phyloP scores from a whole-genome alignment of 2,113 vertebrate species.

The Nothobranchius kuhntae region DNA sequence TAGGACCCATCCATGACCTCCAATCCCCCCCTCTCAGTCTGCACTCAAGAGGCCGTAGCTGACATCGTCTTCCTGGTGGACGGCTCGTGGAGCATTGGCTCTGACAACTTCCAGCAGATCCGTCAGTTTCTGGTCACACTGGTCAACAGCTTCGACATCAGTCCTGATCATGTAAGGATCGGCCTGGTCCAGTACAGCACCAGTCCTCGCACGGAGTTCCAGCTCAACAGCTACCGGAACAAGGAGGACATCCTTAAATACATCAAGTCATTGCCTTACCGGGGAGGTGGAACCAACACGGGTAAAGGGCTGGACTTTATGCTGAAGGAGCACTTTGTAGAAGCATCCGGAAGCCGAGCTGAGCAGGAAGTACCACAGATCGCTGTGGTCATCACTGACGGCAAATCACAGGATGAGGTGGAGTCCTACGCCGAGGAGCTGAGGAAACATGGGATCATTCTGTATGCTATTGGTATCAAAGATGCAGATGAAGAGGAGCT shows the following conservation, averaged over 20 bases:
- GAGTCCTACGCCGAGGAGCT: constrained; percentile 73
- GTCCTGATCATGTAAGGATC: constrained; percentile 82
- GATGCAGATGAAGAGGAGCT: constrained; percentile 79
- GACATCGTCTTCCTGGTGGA: constrained; percentile 96
- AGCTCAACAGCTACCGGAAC: constrained; percentile 81
- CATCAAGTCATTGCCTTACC: constrained; percentile 81
- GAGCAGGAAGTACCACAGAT: constrained; percentile 64
- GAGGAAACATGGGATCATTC: constrained; percentile 71
- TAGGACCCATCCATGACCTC: constrained; percentile 10
- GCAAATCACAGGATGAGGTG: constrained; percentile 65
- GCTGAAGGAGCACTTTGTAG: constrained; percentile 82
- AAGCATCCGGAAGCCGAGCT: constrained; percentile 84
- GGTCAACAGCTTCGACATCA: constrained; percentile 83
- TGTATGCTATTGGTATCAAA: constrained; percentile 87
- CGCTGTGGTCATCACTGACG: constrained; percentile 66
- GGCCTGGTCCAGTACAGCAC: constrained; percentile 88
- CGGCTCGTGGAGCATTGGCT: constrained; percentile 87
- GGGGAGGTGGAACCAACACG: constrained; percentile 81
- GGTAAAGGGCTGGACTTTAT: constrained; percentile 85
- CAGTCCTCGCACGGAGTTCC: constrained; percentile 85
- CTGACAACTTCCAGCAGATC: constrained; percentile 85
- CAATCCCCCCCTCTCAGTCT: constrained; percentile 83
- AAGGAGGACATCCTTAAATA: constrained; percentile 79
- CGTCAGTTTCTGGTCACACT: constrained; percentile 87
- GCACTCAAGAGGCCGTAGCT: constrained; percentile 83